Evolutionary conservation across 2,113 vertebrate genomes (phyloP).

Genomic region (Amphilophus citrinellus): DNA sequence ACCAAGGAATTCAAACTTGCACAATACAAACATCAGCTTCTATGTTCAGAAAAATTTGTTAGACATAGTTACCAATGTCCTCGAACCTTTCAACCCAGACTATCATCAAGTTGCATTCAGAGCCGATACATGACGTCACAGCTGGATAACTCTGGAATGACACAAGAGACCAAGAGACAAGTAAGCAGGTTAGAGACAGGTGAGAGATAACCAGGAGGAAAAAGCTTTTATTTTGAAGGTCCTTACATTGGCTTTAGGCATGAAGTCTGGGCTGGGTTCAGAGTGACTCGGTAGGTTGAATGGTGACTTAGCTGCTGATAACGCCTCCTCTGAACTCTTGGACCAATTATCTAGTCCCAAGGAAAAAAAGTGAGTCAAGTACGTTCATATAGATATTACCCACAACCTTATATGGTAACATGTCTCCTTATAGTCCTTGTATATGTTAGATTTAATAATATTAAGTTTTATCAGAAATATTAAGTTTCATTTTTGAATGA

Average conservation of each 20-base stretch:
- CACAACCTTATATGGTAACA: not conserved
- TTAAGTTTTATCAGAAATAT: not conserved
- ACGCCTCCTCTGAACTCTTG: constrained; percentile 12
- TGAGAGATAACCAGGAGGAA: not conserved
- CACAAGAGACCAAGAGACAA: not conserved
- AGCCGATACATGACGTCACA: not conserved
- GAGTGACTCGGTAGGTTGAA: not conserved
- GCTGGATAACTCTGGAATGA: constrained; percentile 11
- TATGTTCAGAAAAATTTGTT: not conserved
- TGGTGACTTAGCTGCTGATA: not conserved
- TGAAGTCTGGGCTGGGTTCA: not conserved
- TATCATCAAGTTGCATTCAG: constrained; percentile 38
- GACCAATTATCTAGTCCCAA: not conserved
- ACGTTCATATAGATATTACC: not conserved
- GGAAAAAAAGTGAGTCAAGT: not conserved
- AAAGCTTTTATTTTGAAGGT: not conserved
- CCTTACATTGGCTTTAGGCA: not conserved
- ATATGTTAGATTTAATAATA: not conserved
- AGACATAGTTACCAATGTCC: constrained; percentile 41
- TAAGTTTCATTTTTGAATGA: not conserved
- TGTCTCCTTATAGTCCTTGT: not conserved
- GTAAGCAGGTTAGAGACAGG: not conserved
- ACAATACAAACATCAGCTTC: not conserved
- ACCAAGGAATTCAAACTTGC: not conserved
- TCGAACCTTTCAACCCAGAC: constrained; percentile 49